These are phyloP conservation scores for Nibea albiflora DNA, from an alignment of 2,113 vertebrate genomes.

Conservation along the genomic window DNA sequence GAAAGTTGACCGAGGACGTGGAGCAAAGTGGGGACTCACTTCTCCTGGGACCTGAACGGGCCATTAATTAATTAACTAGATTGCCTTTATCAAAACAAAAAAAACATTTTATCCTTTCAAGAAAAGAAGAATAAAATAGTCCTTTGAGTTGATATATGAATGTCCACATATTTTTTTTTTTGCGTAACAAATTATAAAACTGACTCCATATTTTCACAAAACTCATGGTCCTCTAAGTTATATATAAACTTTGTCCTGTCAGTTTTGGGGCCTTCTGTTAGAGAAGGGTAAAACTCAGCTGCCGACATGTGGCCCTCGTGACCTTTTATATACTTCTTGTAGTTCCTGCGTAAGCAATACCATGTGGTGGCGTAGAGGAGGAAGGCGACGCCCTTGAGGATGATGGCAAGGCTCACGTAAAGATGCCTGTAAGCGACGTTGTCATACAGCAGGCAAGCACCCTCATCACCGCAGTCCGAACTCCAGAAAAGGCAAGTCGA, in stretches of 20 bases:
- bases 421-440: conserved; percentile 93
- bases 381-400: conserved; percentile 95
- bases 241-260: conserved; percentile 99
- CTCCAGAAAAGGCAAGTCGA: conserved; percentile 99
- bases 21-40: conserved; percentile 33
- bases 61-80: conserved; percentile 61
- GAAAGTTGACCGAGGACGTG: conserved; percentile 46
- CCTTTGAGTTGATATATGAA: conserved; percentile 44
- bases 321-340: conserved; percentile 96
- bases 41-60: conserved; percentile 42
- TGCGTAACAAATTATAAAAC: conserved; percentile 90
- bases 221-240: conserved; percentile 96
- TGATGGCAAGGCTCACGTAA: conserved; percentile 96
- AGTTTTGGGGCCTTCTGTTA: conserved; percentile 89
- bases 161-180: conserved; percentile 13
- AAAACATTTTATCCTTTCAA: conserved; percentile 53
- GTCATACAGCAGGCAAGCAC: conserved; percentile 95
- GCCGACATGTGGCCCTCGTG: conserved; percentile 90
- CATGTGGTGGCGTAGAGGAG: conserved; percentile 95
- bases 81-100: conserved; percentile 36
- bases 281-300: conserved; percentile 94
- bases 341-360: conserved; percentile 96
- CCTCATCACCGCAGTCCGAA: conserved; percentile 90
- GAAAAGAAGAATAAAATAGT: conserved; percentile 58
- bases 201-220: conserved; percentile 99